A percentile compares a stretch with the other conserved stretches of the same genome.
These are phyloP conservation scores for Lampris megalopsis DNA, from an alignment of 2,113 vertebrate species.

Conservation along the genomic window DNA sequence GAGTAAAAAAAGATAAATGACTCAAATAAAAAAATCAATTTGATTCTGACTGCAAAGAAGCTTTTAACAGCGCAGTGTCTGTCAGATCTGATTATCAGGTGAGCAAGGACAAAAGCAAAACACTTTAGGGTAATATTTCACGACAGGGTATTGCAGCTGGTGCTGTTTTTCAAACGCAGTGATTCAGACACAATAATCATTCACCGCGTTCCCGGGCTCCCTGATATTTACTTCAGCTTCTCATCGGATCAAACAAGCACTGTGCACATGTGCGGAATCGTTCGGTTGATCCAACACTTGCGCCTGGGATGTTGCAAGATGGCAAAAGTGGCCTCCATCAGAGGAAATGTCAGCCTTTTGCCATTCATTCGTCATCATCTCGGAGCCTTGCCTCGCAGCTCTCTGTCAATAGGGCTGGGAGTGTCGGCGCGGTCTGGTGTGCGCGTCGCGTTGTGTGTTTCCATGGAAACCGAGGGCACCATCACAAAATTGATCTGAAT, in stretches of 20 bases:
- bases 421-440: constrained; percentile 45
- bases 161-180: constrained; percentile 29
- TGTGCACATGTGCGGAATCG: background rate
- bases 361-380: constrained; percentile 44
- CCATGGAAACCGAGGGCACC: constrained; percentile 65
- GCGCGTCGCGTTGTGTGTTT: constrained; percentile 35
- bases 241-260: constrained; percentile 18
- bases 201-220: background rate
- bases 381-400: constrained; percentile 34
- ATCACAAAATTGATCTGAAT: constrained; percentile 60
- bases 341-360: constrained; percentile 48
- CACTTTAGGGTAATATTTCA: constrained; percentile 34
- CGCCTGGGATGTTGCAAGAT: constrained; percentile 30
- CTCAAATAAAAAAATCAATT: constrained; percentile 22
- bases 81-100: constrained; percentile 35
- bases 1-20: constrained; percentile 50
- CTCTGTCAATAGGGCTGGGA: constrained; percentile 48
- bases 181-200: constrained; percentile 18
- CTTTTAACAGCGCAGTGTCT: constrained; percentile 16
- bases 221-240: constrained; percentile 1
- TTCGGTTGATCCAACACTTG: constrained; percentile 23
- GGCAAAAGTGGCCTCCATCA: constrained; percentile 30
- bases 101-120: constrained; percentile 18
- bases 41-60: constrained; percentile 7
- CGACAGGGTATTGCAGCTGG: constrained; percentile 25